Conservation (phyloP, 1,140 invertebrate genomes). For the Kradibia gibbosae region DNA sequence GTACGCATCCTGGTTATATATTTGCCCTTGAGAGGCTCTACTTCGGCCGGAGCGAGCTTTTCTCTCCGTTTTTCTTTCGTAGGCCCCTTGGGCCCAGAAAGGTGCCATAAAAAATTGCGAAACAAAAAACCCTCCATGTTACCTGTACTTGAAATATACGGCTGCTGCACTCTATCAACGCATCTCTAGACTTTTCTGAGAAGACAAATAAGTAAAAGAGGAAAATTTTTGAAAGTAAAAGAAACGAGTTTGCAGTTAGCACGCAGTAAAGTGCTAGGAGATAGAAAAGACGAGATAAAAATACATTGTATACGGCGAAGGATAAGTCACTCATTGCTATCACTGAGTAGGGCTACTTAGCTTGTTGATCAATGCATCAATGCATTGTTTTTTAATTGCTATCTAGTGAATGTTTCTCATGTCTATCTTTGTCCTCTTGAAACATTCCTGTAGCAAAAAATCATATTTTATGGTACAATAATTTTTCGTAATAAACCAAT, state of each 20-base stretch:
- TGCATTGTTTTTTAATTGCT: slow-evolving; percentile 37
- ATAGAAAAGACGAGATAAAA: background rate
- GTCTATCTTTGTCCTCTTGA: background rate
- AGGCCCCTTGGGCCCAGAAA: background rate
- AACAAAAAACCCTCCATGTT: background rate
- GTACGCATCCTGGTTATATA: background rate
- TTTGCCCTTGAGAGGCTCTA: background rate
- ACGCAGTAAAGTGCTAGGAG: background rate
- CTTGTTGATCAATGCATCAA: slow-evolving; percentile 25
- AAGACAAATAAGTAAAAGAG: background rate
- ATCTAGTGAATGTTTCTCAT: background rate
- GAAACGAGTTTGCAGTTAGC: background rate
- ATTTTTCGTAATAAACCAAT: too few species aligned
- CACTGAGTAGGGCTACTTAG: background rate
- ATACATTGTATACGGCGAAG: too few species aligned
- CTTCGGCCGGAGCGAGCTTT: background rate
- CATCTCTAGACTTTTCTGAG: background rate
- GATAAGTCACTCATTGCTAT: too few species aligned
- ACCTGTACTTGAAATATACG: background rate
- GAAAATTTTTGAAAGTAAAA: background rate
- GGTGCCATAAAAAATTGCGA: background rate
- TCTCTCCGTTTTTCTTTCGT: background rate
- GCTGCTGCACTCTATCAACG: background rate
- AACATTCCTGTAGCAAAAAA: background rate
- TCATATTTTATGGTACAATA: background rate